phyloP scores from a whole-genome alignment of 1,140 invertebrate species.

The Atta texana region DNA sequence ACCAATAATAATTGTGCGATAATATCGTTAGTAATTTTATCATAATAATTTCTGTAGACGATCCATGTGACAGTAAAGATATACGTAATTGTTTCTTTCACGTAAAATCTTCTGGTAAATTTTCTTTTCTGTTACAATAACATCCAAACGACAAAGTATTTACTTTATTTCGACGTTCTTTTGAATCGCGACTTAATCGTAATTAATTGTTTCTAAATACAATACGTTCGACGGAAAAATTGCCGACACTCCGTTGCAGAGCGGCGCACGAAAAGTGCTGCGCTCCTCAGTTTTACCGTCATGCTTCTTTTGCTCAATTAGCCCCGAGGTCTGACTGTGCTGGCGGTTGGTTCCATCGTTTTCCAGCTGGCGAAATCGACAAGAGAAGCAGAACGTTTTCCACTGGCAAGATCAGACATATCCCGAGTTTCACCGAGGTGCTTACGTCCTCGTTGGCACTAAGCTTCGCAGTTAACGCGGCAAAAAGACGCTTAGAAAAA shows the following conservation, averaged over 20 bases:
- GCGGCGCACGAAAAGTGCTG: slow-evolving; percentile 28
- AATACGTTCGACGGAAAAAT: slow-evolving; percentile 6
- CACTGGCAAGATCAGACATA: slow-evolving; percentile 36
- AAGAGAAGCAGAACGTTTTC: slow-evolving; percentile 49
- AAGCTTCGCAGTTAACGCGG: slow-evolving; percentile 57
- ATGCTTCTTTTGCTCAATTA: slow-evolving; percentile 62
- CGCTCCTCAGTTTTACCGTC: slow-evolving; percentile 24
- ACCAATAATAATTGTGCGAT: background rate
- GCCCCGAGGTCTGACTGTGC: slow-evolving; percentile 32
- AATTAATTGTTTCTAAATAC: slow-evolving; percentile 36
- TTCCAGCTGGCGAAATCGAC: slow-evolving; percentile 44
- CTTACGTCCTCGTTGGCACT: slow-evolving; percentile 39
- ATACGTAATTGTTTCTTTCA: background rate
- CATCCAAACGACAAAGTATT: background rate
- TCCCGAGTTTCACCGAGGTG: slow-evolving; percentile 19
- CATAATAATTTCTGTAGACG: background rate
- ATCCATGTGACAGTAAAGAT: background rate
- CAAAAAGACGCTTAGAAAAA: slow-evolving; percentile 25
- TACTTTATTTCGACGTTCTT: background rate
- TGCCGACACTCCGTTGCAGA: background rate
- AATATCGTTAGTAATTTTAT: background rate
- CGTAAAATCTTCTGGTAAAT: background rate
- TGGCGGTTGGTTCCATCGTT: slow-evolving; percentile 35
- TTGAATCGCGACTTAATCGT: background rate
- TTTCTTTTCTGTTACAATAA: background rate